Percentiles rank a stretch among this genome's conserved stretches.
Evolutionary conservation across 2,888 invertebrate species (phyloP).

Genomic region (Drosophila longiperda): DNA sequence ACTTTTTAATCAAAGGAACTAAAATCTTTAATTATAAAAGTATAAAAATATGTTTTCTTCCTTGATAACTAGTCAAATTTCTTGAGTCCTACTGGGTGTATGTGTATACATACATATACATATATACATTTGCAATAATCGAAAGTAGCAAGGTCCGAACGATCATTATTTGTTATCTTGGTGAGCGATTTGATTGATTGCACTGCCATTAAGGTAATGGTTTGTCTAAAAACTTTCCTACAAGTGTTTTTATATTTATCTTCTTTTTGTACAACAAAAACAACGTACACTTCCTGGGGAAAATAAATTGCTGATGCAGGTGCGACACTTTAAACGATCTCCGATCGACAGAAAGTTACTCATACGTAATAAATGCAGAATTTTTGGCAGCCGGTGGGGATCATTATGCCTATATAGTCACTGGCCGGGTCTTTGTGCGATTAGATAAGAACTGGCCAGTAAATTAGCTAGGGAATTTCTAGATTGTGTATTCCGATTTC

Average conservation of each 20-base stretch:
- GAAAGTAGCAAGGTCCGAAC: slow-evolving; percentile 16
- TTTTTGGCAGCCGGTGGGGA: slow-evolving; percentile 24
- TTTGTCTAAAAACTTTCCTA: slow-evolving; percentile 67
- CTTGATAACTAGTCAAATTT: neutral
- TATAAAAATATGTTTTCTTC: neutral
- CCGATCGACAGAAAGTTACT: slow-evolving; percentile 16
- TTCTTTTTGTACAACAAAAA: neutral
- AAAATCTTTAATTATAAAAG: neutral
- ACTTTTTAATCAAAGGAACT: neutral
- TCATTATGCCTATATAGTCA: slow-evolving; percentile 23
- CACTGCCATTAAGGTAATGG: slow-evolving; percentile 49
- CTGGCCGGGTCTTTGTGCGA: slow-evolving; percentile 23
- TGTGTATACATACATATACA: neutral
- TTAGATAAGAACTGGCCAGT: slow-evolving; percentile 54
- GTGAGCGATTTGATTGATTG: slow-evolving; percentile 69
- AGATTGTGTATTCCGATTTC: slow-evolving; percentile 26
- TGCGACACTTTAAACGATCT: slow-evolving; percentile 36
- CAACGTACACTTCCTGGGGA: slow-evolving; percentile 53
- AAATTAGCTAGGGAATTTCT: slow-evolving; percentile 19
- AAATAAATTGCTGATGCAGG: slow-evolving; percentile 23
- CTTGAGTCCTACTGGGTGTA: slow-evolving; percentile 1
- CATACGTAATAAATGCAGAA: slow-evolving; percentile 12
- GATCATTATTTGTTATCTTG: slow-evolving; percentile 50
- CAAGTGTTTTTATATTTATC: slow-evolving; percentile 49
- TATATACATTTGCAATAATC: neutral